These are phyloP conservation scores for Eupristina koningsbergeri DNA, from an alignment of 1,140 invertebrate genomes.

Conservation along the genomic window DNA sequence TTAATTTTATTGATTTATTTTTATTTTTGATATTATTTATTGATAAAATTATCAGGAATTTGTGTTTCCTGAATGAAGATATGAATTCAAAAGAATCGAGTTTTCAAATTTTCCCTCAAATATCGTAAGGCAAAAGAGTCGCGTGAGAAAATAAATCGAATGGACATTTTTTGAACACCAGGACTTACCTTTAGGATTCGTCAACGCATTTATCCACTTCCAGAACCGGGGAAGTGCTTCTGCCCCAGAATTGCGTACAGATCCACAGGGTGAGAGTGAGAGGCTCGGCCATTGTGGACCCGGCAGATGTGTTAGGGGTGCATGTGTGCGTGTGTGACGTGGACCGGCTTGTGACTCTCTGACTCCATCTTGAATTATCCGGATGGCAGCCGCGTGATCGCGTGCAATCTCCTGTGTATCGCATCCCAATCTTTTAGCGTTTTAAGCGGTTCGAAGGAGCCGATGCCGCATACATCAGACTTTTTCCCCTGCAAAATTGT, in stretches of 20 bases:
- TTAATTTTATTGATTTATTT: too few species aligned
- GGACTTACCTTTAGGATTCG: slow-evolving; percentile 25
- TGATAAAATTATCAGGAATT: too few species aligned
- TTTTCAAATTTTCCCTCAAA: too few species aligned
- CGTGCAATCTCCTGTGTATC: slow-evolving; percentile 2
- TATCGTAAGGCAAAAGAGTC: too few species aligned
- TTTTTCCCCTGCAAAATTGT: slow-evolving; percentile 32
- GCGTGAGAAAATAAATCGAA: too few species aligned
- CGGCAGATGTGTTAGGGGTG: slow-evolving; percentile 35
- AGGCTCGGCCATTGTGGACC: slow-evolving; percentile 31
- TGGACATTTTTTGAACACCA: too few species aligned
- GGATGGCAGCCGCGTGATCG: slow-evolving; percentile 22
- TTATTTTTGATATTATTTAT: too few species aligned
- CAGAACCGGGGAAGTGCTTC: too few species aligned
- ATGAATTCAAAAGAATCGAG: too few species aligned
- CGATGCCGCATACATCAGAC: neutral
- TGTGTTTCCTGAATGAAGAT: too few species aligned
- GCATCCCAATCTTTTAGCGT: slow-evolving; percentile 10
- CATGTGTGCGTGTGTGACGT: neutral
- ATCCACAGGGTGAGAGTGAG: neutral
- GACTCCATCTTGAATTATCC: slow-evolving; percentile 72
- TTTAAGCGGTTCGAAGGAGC: neutral
- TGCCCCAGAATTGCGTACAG: neutral
- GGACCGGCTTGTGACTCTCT: slow-evolving; percentile 62
- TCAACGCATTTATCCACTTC: slow-evolving; percentile 46